Conservation (phyloP, 2,797 vertebrate species). For the Denticeps clupeoides region DNA sequence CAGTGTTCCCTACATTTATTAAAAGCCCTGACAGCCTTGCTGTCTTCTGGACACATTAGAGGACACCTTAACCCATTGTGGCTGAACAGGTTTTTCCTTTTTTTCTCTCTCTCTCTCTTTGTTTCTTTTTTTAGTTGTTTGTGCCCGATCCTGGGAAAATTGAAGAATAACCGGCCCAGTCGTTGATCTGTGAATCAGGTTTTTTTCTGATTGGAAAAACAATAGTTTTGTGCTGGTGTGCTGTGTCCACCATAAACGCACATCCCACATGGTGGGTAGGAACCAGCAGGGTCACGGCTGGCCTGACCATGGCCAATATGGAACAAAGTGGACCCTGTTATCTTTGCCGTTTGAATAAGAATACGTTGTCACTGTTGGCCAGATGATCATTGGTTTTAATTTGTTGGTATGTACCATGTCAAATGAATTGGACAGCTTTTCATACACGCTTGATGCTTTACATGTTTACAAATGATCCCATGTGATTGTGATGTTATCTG, state of each 20-base stretch:
- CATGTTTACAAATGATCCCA: no score
- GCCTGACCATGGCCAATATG: no score
- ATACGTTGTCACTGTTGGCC: no score
- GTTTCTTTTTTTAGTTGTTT: not conserved
- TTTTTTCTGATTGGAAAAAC: constrained; percentile 3
- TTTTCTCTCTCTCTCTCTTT: not conserved
- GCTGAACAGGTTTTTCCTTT: constrained; percentile 12
- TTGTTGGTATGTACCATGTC: no score
- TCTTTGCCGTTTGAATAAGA: no score
- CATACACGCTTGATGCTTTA: no score
- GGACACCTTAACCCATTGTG: constrained; percentile 55
- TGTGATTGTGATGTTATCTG: no score
- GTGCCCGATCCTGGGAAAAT: not conserved
- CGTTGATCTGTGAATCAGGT: not conserved
- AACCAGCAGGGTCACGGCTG: not conserved
- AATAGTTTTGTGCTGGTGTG: constrained; percentile 2
- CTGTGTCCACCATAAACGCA: not conserved
- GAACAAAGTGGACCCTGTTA: no score
- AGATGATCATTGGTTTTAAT: no score
- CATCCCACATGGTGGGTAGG: not conserved
- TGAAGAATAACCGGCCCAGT: constrained; percentile 2
- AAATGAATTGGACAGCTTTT: no score
- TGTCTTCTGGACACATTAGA: constrained; percentile 63
- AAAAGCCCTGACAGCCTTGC: constrained; percentile 82
- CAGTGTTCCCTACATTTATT: constrained; percentile 94